Evolutionary conservation across 2,888 invertebrate genomes (phyloP).

Genomic region (Silvanus unidentatus): DNA sequence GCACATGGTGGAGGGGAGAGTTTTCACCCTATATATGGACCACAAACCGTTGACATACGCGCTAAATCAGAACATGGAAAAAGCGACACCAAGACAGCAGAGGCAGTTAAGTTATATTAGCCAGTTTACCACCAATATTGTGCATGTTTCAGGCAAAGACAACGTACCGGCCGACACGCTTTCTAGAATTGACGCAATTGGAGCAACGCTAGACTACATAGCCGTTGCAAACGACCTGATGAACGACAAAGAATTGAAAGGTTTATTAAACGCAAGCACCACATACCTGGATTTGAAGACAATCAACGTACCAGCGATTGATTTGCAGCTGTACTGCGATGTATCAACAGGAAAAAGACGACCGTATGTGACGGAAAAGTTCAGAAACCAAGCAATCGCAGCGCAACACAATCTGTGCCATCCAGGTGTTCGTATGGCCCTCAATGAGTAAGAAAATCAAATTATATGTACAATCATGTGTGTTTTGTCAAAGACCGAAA

Average conservation of each 20-base stretch:
- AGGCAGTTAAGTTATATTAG: neutral
- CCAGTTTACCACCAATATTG: neutral
- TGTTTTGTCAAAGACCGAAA: neutral
- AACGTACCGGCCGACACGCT: neutral
- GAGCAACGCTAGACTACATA: neutral
- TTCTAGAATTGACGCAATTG: neutral
- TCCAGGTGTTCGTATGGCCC: slow-evolving; percentile 2
- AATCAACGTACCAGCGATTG: neutral
- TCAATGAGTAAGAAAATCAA: neutral
- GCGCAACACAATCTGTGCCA: neutral
- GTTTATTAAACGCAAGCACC: neutral
- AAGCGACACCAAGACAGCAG: neutral
- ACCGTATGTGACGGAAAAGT: neutral
- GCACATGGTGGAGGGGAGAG: neutral
- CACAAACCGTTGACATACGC: neutral
- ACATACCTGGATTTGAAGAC: neutral
- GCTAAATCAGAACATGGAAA: neutral
- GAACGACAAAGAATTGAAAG: neutral
- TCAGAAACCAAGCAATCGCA: neutral
- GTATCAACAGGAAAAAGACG: neutral
- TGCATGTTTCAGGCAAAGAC: neutral
- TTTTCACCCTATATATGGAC: neutral
- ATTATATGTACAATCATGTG: neutral
- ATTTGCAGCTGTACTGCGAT: neutral
- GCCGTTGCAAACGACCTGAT: neutral